Base-by-base conservation (phyloP, 2,113 vertebrate genomes). In the Ptilorrhoa leucosticta region DNA sequence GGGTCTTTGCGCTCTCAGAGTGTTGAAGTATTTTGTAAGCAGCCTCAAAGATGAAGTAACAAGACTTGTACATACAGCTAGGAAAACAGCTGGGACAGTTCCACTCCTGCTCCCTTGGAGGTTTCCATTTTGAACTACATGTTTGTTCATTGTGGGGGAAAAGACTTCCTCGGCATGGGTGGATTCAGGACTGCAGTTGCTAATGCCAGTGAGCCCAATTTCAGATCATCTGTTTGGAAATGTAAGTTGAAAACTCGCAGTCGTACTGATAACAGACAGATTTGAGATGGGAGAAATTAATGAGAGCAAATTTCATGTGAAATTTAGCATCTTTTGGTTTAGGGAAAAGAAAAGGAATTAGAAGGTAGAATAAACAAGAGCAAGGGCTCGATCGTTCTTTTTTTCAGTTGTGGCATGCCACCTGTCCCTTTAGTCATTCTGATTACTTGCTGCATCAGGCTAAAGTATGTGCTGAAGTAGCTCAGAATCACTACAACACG, bases 391-490 rank as follows among this genome's bases (percentile, higher is more conserved):
- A 6, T 66, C 2, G 2, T 65, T 56, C 3, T 22, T 47, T 83
- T 86, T 87, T 89, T 37, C 48, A 63, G 6, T 40, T 63, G n/a
- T 77, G 54, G 51, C 66, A 54, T 75, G 76, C 53, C 84, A 73
- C 54, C 22, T 84, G 9, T 81, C 31, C 53, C 53, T 84, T 90
- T 66, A 96, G 71, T 92, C 48, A 75, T 73, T 87, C 44, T 9
- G 22, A 53, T 24, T 78, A 76, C 65, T 89, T 95, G 68, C 83
- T 96, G 60, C 45, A 79, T 93, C 80, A 93, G 83, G 69, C 51
- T 72, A 22, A 83, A 73, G 70, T 44, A 73, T 28, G 40, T 95
- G 93, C 93, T 95, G 88, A 92, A 93, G 92, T 71, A 60, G 83
- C 71, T 95, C 56, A 54, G 83, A 50, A 70, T 66, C 83, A 57